phyloP scores from a whole-genome alignment of 2,888 invertebrate species.

The Mesorhabditis belari region DNA sequence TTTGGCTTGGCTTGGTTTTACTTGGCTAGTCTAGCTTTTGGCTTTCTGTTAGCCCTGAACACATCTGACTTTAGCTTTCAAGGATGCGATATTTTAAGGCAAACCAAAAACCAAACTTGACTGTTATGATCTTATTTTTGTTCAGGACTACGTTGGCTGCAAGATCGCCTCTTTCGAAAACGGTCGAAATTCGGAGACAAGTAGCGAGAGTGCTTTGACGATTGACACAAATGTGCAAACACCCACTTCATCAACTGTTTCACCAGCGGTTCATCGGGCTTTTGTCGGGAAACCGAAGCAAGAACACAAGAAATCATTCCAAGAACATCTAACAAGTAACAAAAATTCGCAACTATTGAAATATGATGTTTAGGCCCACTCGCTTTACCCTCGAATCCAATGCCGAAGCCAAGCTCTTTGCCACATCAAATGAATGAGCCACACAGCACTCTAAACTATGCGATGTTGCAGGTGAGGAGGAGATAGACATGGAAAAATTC shows the following conservation, averaged over 20 bases:
- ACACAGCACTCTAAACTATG: background rate
- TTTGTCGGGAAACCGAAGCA: background rate
- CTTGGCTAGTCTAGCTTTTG: no score
- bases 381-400: background rate
- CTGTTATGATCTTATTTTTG: background rate
- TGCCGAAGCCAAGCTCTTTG: background rate
- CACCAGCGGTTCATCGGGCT: background rate
- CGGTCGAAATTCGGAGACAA: no score
- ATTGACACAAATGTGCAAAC: background rate
- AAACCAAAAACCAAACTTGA: no score
- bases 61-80: no score
- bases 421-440: background rate
- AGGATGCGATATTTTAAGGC: no score
- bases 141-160: background rate
- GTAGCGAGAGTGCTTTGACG: no score
- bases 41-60: no score
- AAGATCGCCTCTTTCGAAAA: no score
- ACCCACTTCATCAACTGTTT: background rate
- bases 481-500: no score
- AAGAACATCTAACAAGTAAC: no score
- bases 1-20: no score
- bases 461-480: background rate
- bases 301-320: no score
- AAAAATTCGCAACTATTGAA: background rate
- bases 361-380: background rate